phyloP scores from a whole-genome alignment of 2,113 vertebrate genomes.

The Taxidea taxus region DNA sequence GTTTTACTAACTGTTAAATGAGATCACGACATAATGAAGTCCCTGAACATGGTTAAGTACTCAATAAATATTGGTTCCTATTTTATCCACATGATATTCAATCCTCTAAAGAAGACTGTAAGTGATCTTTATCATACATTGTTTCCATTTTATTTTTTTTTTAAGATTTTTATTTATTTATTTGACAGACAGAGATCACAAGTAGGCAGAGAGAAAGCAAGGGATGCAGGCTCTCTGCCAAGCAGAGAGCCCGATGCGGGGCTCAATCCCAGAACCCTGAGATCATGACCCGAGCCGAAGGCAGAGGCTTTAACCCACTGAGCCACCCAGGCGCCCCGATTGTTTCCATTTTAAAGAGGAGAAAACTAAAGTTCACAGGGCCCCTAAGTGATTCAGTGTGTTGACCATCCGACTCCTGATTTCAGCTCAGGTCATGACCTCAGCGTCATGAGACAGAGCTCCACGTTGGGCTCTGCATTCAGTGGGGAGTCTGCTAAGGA shows the following conservation, averaged over 20 bases:
- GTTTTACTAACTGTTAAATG: neutral
- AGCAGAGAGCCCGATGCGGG: too few species aligned
- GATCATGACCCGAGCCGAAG: too few species aligned
- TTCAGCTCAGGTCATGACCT: neutral
- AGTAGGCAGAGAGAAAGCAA: too few species aligned
- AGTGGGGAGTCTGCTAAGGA: neutral
- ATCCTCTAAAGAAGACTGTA: neutral
- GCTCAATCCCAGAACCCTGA: too few species aligned
- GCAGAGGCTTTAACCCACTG: too few species aligned
- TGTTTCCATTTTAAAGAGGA: neutral
- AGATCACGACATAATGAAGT: neutral
- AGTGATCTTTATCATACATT: neutral
- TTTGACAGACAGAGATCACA: too few species aligned
- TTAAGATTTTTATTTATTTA: too few species aligned
- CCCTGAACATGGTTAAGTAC: neutral
- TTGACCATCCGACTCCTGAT: neutral
- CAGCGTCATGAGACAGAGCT: neutral
- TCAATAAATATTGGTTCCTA: neutral
- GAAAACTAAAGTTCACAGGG: neutral
- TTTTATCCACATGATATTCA: neutral
- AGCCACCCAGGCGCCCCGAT: too few species aligned
- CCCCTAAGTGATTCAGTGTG: neutral
- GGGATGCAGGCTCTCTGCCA: too few species aligned
- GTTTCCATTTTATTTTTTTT: neutral
- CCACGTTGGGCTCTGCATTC: neutral